These are phyloP conservation scores for Labia minor DNA, from an alignment of 2,888 invertebrate species.

Conservation along the genomic window DNA sequence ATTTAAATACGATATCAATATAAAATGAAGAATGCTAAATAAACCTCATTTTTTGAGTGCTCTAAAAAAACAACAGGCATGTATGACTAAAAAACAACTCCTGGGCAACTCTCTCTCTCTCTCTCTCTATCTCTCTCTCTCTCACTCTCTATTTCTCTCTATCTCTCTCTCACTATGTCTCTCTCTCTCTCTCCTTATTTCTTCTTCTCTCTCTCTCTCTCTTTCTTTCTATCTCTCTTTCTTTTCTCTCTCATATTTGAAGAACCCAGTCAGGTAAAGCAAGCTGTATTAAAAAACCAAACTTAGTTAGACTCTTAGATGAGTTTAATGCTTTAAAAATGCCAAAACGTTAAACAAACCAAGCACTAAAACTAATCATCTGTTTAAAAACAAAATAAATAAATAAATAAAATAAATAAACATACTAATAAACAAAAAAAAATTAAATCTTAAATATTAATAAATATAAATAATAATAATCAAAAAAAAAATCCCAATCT, in stretches of 20 bases:
- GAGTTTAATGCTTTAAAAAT: not conserved
- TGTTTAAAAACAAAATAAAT: not conserved
- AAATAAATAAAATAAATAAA: not conserved
- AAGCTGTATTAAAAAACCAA: conserved; percentile 14
- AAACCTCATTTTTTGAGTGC: conserved; percentile 24
- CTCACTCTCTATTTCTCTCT: conserved; percentile 15
- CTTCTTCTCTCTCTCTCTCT: not conserved
- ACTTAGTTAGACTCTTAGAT: not conserved
- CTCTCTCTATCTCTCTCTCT: too few species aligned
- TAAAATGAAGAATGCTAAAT: conserved; percentile 22
- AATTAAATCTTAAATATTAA: not conserved
- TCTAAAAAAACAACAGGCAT: conserved; percentile 15
- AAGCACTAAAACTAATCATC: too few species aligned
- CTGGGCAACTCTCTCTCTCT: conserved; percentile 15
- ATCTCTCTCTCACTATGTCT: conserved; percentile 14
- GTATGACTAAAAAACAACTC: conserved; percentile 14
- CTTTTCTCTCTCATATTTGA: not conserved
- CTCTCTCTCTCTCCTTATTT: conserved; percentile 14
- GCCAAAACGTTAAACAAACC: not conserved
- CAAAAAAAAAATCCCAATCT: not conserved
- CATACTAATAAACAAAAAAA: not conserved
- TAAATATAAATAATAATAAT: conserved; percentile 1
- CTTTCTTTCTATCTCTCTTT: not conserved
- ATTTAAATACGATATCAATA: conserved; percentile 23
- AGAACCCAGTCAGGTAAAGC: not conserved